Evolutionary conservation across 1,140 invertebrate species (phyloP), one percentile per base, ranked within the genome.

Genomic region (Druon quercuslanigerum): DNA sequence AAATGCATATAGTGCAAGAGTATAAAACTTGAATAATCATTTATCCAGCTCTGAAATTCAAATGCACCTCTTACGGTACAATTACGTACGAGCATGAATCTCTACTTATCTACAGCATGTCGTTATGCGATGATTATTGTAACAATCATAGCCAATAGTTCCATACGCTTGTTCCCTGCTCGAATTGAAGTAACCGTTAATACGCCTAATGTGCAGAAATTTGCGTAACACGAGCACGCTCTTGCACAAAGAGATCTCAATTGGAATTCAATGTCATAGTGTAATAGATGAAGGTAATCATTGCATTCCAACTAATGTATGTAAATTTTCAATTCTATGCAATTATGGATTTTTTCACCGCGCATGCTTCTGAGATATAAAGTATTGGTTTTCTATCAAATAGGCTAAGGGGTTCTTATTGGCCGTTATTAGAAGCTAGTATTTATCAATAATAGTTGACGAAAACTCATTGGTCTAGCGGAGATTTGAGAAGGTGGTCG

Each of bases 171-270:
- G 60, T 79, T 82, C 79, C 75, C 74, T 77, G 79, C 51, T 50
- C 56, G 74, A 71, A 75, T 75, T 82, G 77, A 79, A 83, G 81
- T 83, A 83, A 79, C 81, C 82, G 77, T 79, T 82, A 82, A 57
- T 78, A 78, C 75, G 77, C 75, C 60, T 79, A 57, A 66, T 66
- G 25, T 33, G 40, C 14, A 66, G 60, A 33, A 66, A 66, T 66
- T 66, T 66, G 33, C 25, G 60, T 66, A 66, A 66, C 40, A 33
- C n/a, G 14, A n/a, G 13, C 60, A 16, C 25, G 25, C 60, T 20
- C 33, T 66, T 66, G 25, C 16, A n/a, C 60, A 16, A 46, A 40
- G 60, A 16, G 60, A 16, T 25, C 25, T 14, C 25, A 66, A 66
- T 66, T 16, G 60, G 60, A 66, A 66, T 66, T 66, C 33, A 46